Conservation (phyloP, 2,888 invertebrate genomes). For the Epistrophella euchroma region DNA sequence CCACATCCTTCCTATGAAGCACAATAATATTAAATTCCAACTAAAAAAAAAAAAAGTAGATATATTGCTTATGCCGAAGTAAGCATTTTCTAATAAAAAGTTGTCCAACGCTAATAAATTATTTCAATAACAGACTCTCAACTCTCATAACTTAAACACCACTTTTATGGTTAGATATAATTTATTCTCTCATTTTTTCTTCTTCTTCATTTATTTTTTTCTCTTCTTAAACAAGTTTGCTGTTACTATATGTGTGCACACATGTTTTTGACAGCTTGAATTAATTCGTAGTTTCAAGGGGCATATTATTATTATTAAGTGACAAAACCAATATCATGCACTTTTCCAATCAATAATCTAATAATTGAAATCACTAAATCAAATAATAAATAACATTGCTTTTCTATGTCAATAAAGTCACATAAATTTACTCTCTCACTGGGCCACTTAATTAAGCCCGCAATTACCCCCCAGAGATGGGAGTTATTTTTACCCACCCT, state of each 20-base stretch:
- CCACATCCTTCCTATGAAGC: no score
- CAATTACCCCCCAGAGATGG: background rate
- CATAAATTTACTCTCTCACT: conserved; percentile 27
- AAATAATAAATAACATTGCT: conserved; percentile 37
- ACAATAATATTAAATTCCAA: background rate
- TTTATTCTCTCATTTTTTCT: conserved; percentile 15
- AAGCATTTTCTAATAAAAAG: background rate
- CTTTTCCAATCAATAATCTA: background rate
- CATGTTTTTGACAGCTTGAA: conserved; percentile 18
- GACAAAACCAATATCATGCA: conserved; percentile 28
- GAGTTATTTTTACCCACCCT: conserved; percentile 8
- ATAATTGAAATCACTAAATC: conserved; percentile 48
- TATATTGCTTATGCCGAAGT: background rate
- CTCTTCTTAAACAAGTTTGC: conserved; percentile 10
- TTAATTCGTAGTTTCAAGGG: background rate
- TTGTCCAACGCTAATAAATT: background rate
- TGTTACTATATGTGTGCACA: background rate
- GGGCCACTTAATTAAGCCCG: conserved; percentile 35
- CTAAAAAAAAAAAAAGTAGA: no score
- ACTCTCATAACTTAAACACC: background rate
- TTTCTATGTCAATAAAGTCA: conserved; percentile 3
- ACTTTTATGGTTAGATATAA: background rate
- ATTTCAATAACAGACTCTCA: conserved; percentile 5
- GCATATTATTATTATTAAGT: conserved; percentile 34
- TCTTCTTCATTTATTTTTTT: no score